Evolutionary conservation across 1,140 invertebrate genomes (phyloP).

Genomic region (Drosophila eugracilis): DNA sequence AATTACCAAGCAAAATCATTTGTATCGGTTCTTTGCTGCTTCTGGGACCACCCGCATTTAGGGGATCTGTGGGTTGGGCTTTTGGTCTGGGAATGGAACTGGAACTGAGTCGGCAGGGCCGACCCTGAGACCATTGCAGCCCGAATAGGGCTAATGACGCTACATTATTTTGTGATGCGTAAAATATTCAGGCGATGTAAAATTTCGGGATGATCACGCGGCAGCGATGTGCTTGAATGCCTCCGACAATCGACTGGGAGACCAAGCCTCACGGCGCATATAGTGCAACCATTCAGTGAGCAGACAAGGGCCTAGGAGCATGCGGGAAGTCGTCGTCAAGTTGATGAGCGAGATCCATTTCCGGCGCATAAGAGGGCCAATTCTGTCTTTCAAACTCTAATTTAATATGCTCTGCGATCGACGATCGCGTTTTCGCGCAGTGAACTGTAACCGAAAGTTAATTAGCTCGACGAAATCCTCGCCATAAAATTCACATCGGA

Average conservation of each 20-base stretch:
- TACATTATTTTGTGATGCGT: slow-evolving; percentile 78
- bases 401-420: slow-evolving; percentile 53
- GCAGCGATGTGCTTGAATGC: slow-evolving; percentile 68
- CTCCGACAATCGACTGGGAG: slow-evolving; percentile 35
- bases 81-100: slow-evolving; percentile 1
- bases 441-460: slow-evolving; percentile 81
- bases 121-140: slow-evolving; percentile 41
- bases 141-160: slow-evolving; percentile 64
- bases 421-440: slow-evolving; percentile 70
- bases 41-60: slow-evolving; percentile 69
- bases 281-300: slow-evolving; percentile 2
- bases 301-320: slow-evolving; percentile 41
- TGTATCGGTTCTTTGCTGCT: slow-evolving; percentile 19
- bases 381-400: slow-evolving; percentile 40
- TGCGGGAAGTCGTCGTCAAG: slow-evolving; percentile 39
- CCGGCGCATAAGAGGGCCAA: slow-evolving; percentile 48
- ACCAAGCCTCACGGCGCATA: slow-evolving; percentile 4
- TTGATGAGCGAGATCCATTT: slow-evolving; percentile 73
- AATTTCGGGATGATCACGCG: slow-evolving; percentile 24
- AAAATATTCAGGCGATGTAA: slow-evolving; percentile 56
- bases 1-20: slow-evolving; percentile 72
- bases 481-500: slow-evolving; percentile 29
- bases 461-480: slow-evolving; percentile 72
- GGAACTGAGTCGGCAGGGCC: slow-evolving; percentile 11
- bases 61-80: slow-evolving; percentile 54